Evolutionary conservation across 2,888 invertebrate genomes (phyloP), one percentile per base, ranked within the genome.

Genomic region (Drosophila phalerata): DNA sequence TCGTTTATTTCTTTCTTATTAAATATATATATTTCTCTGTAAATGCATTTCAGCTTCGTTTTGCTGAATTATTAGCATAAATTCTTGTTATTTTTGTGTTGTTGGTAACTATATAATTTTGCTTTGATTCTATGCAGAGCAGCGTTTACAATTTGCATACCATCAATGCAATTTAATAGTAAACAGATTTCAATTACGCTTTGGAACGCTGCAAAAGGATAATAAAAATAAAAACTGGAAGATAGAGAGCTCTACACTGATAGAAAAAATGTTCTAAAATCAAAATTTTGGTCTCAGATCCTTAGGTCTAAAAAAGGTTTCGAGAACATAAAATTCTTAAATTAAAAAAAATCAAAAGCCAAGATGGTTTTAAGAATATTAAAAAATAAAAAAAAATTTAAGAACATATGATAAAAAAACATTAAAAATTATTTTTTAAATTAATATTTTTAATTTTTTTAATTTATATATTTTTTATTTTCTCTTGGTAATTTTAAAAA

Each of bases 111-210:
- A 40, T 58, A 56, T 58, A 43, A 48, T 74, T 79, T 55, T 65
- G 57, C 57, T 43, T 25, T 48, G 63, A 58, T 53, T 61, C 64
- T 74, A 76, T 76, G 79, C 75, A 62, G 34, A 38, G 69, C 53
- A 69, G 45, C 75, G 58, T 47, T 65, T 32, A 65, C 69, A 77
- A 74, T 79, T 77, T 77, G 76, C 76, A 76, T 79, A 15, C 22
- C 11, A 64, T 69, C 64, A 68, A 78, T 73, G 57, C 51, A 58
- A 61, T 61, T 78, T 73, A 28, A 63, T 61, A 40, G 74, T 48
- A 84, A 84, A 77, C 81, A 84, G 37, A 67, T 78, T 81, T 65
- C 81, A 81, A 81, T 72, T 72, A 69, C 77, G 43, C 64, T 69
- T 69, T 58, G 43, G 42, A 34, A 25, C 68, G 47, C 45, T 49